Evolutionary conservation across 1,140 invertebrate species (phyloP).

Genomic region (Drosophila athabasca): DNA sequence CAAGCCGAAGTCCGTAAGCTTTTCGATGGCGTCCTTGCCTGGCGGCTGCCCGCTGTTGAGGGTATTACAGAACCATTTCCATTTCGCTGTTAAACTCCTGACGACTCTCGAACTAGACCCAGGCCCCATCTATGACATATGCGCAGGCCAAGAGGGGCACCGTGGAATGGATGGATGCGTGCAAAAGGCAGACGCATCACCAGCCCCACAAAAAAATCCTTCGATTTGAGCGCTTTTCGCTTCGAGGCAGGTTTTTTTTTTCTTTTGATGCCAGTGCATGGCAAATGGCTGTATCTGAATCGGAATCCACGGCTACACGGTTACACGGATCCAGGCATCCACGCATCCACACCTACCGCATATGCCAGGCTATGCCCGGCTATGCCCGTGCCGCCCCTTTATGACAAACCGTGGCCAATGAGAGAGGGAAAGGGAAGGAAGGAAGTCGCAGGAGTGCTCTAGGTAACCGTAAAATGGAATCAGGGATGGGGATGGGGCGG

Average conservation of each 20-base stretch:
- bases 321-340: slow-evolving; percentile 18
- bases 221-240: slow-evolving; percentile 73
- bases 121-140: slow-evolving; percentile 75
- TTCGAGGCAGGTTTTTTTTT: slow-evolving; percentile 70
- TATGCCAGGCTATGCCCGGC: too few relatives aligned
- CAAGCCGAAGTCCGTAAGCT: neutral
- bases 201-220: slow-evolving; percentile 37
- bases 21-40: neutral
- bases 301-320: slow-evolving; percentile 30
- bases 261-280: slow-evolving; percentile 58
- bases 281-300: slow-evolving; percentile 46
- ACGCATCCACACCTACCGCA: slow-evolving; percentile 4
- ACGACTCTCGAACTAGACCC: slow-evolving; percentile 29
- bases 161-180: neutral
- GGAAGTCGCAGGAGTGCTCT: slow-evolving; percentile 28
- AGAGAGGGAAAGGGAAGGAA: slow-evolving; percentile 9
- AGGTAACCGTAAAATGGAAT: slow-evolving; percentile 60
- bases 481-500: neutral
- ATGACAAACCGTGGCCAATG: slow-evolving; percentile 50
- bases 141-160: slow-evolving; percentile 47
- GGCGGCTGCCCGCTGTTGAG: neutral
- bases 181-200: slow-evolving; percentile 38
- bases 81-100: slow-evolving; percentile 64
- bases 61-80: slow-evolving; percentile 50
- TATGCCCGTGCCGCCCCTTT: slow-evolving; percentile 1